phyloP scores from a whole-genome alignment of 2,113 vertebrate genomes.

The Phyllostomus hastatus region DNA sequence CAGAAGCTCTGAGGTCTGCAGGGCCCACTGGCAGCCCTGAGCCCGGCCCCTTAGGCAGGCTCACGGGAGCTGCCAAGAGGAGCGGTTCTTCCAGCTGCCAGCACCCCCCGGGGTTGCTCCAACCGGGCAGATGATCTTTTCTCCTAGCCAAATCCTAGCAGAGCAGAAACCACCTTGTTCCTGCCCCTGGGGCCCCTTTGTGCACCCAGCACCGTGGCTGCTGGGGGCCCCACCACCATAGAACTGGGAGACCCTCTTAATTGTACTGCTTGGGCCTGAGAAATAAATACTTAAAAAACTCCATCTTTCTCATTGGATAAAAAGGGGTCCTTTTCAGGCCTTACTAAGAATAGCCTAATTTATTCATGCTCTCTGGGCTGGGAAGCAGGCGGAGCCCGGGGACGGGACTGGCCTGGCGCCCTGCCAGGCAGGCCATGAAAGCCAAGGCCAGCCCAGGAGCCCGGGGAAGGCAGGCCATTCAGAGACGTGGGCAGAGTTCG shows the following conservation, averaged over 20 bases:
- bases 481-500: conserved; percentile 33
- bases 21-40: conserved; percentile 73
- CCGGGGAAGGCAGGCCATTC: conserved; percentile 67
- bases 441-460: conserved; percentile 63
- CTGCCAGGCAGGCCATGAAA: conserved; percentile 74
- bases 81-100: neutral
- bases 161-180: neutral
- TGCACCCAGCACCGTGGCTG: neutral
- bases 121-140: neutral
- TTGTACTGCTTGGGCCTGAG: conserved; percentile 59
- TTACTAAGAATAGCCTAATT: conserved; percentile 83
- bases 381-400: conserved; percentile 15
- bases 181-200: neutral
- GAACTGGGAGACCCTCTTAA: neutral
- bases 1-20: conserved; percentile 76
- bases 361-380: conserved; percentile 76
- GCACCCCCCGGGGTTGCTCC: neutral
- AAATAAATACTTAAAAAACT: conserved; percentile 73
- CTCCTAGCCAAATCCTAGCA: neutral
- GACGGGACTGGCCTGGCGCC: conserved; percentile 73
- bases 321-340: conserved; percentile 68
- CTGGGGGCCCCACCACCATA: fast-evolving
- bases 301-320: conserved; percentile 11
- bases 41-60: conserved; percentile 72
- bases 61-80: conserved; percentile 51